phyloP scores from a whole-genome alignment of 1,140 invertebrate species.

The Zaprionus camerounensis region DNA sequence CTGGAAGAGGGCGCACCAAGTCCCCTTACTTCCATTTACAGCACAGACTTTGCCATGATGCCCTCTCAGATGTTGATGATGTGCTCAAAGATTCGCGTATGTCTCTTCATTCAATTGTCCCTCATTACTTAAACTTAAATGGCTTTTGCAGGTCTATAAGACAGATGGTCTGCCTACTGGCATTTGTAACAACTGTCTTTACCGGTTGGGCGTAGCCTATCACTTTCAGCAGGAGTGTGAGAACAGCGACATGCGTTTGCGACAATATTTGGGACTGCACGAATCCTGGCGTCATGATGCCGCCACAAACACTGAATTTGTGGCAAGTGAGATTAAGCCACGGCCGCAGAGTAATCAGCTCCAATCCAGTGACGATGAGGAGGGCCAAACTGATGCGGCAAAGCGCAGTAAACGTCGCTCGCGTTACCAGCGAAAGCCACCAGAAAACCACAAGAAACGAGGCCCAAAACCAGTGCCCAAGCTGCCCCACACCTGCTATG shows the following conservation, averaged over 20 bases:
- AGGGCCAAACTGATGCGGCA: constrained; percentile 43
- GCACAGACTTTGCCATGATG: constrained; percentile 87
- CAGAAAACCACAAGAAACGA: constrained; percentile 86
- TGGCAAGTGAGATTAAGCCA: constrained; percentile 38
- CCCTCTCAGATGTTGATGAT: constrained; percentile 88
- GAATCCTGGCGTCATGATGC: constrained; percentile 76
- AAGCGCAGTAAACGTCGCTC: constrained; percentile 71
- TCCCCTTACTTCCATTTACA: constrained; percentile 86
- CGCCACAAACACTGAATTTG: constrained; percentile 77
- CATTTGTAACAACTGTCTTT: constrained; percentile 88
- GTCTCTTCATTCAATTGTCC: neutral
- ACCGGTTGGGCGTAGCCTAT: constrained; percentile 87
- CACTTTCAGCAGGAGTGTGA: constrained; percentile 89
- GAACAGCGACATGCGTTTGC: constrained; percentile 86
- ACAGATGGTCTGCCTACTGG: constrained; percentile 88
- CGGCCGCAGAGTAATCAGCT: constrained; percentile 26
- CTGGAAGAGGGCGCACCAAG: constrained; percentile 86
- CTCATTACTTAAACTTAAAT: neutral
- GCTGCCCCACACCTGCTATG: constrained; percentile 85
- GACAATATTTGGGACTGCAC: constrained; percentile 86
- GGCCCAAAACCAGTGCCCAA: constrained; percentile 87
- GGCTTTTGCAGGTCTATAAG: constrained; percentile 85
- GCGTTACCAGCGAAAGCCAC: constrained; percentile 86
- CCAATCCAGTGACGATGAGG: constrained; percentile 62
- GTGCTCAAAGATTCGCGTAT: constrained; percentile 87